Percentiles rank a stretch among this genome's conserved stretches.
phyloP scores from a whole-genome alignment of 30 jellyfish, hydroid and myxozoan genomes.

The Mastigias papua region DNA sequence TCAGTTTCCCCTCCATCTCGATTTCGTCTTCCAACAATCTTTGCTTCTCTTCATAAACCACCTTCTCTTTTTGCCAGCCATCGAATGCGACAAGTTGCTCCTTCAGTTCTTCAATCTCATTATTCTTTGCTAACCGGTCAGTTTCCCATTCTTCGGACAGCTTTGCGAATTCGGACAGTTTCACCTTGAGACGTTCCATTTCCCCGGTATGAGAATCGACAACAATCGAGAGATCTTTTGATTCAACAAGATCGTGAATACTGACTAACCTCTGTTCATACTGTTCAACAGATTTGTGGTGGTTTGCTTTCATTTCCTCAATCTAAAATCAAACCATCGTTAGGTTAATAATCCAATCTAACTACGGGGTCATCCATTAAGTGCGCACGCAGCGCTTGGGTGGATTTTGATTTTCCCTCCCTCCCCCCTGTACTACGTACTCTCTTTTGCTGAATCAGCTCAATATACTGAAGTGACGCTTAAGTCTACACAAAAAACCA shows the following conservation, averaged over 20 bases:
- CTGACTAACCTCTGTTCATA: slow-evolving; percentile 45
- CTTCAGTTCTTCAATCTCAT: slow-evolving; percentile 63
- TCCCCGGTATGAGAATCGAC: slow-evolving; percentile 70
- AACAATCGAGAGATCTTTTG: slow-evolving; percentile 55
- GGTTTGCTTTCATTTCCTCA: slow-evolving; percentile 12
- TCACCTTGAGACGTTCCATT: slow-evolving; percentile 49
- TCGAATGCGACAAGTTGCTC: slow-evolving; percentile 62
- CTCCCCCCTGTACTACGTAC: too few relatives aligned
- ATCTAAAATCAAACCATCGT: slow-evolving; percentile 4
- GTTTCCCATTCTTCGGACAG: slow-evolving; percentile 77
- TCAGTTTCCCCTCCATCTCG: slow-evolving; percentile 23
- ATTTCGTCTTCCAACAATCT: slow-evolving; percentile 52
- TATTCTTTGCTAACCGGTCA: slow-evolving; percentile 35
- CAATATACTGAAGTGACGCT: too few relatives aligned
- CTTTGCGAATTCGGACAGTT: slow-evolving; percentile 62
- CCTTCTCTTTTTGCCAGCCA: slow-evolving; percentile 56
- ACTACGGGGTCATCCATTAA: too few relatives aligned
- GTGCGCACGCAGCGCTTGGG: too few relatives aligned
- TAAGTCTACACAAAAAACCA: too few relatives aligned
- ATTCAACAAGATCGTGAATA: slow-evolving; percentile 47
- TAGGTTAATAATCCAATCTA: too few relatives aligned
- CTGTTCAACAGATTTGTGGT: background rate
- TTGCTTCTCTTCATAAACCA: slow-evolving; percentile 43
- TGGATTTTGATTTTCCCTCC: too few relatives aligned
- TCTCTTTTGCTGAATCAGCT: too few relatives aligned